These are phyloP conservation scores for Alcedo quadribrachys DNA, from an alignment of 2,797 vertebrate genomes.

Conservation along the genomic window DNA sequence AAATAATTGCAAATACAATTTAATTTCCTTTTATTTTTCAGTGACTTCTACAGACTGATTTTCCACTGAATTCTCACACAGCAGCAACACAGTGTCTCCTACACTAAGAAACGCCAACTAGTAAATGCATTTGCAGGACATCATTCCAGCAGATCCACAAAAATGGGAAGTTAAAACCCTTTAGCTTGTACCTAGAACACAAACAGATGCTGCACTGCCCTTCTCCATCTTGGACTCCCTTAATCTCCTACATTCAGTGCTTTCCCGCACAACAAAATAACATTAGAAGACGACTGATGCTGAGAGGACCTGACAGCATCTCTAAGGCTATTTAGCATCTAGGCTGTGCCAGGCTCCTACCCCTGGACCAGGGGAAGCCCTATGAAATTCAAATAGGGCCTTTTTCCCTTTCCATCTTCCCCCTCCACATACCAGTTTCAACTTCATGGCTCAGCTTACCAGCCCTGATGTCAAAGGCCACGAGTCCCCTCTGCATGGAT, in stretches of 20 bases:
- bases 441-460: rapidly evolving
- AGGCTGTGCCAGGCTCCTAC: not conserved
- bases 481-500: rapidly evolving
- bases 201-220: not conserved
- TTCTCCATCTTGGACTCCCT: not conserved
- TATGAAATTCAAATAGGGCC: not conserved
- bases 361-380: rapidly evolving
- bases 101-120: not conserved
- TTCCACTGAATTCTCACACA: not conserved
- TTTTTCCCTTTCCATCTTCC: not conserved
- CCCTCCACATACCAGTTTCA: rapidly evolving
- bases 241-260: not conserved
- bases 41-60: not conserved
- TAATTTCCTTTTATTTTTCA: not conserved
- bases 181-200: not conserved
- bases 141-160: not conserved
- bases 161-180: not conserved
- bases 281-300: not conserved
- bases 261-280: not conserved
- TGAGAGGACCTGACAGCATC: not conserved
- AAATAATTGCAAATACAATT: not conserved
- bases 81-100: not conserved
- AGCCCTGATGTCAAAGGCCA: not conserved
- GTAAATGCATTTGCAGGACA: not conserved
- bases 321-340: not conserved